Percentiles rank a stretch among this genome's conserved stretches.
Conservation (phyloP, 2,888 invertebrate genomes). For the Caenorhabditis drosophilae region DNA sequence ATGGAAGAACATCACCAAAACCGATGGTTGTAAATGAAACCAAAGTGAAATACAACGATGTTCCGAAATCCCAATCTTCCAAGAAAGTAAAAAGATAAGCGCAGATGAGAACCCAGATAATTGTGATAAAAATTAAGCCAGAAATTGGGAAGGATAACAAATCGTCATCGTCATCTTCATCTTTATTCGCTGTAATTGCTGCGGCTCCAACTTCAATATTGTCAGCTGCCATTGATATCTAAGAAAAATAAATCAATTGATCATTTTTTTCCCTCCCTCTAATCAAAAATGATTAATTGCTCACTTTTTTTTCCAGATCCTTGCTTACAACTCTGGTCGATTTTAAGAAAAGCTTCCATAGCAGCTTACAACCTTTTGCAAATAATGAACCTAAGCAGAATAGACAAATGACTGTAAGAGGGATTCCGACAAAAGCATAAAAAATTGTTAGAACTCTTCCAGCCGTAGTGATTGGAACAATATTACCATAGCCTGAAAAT, state of each 20-base stretch:
- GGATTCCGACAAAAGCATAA: conserved; percentile 65
- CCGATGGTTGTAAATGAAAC: conserved; percentile 66
- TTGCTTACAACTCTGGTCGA: conserved; percentile 57
- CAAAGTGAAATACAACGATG: conserved; percentile 64
- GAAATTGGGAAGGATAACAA: conserved; percentile 65
- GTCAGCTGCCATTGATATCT: conserved; percentile 27
- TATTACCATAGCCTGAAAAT: conserved; percentile 64
- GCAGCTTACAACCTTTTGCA: conserved; percentile 52
- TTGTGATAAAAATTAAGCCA: conserved; percentile 57
- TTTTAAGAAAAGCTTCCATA: conserved; percentile 50
- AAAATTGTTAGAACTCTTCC: conserved; percentile 64
- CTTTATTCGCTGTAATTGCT: conserved; percentile 6
- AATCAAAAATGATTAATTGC: no score
- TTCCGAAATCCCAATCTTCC: conserved; percentile 63
- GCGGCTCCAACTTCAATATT: conserved; percentile 34
- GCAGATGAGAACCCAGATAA: conserved; percentile 63
- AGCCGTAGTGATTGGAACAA: conserved; percentile 55
- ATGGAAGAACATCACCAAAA: conserved; percentile 60
- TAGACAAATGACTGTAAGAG: conserved; percentile 63
- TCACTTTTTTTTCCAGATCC: conserved; percentile 62
- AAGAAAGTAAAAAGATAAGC: conserved; percentile 61
- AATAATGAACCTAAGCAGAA: conserved; percentile 61
- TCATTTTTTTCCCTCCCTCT: no score
- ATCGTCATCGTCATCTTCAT: conserved; percentile 40
- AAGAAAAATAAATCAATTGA: no score